A percentile compares a stretch with the other conserved stretches of the same genome.
phyloP scores from a whole-genome alignment of 2,888 invertebrate species.

The Chesias legatella region DNA sequence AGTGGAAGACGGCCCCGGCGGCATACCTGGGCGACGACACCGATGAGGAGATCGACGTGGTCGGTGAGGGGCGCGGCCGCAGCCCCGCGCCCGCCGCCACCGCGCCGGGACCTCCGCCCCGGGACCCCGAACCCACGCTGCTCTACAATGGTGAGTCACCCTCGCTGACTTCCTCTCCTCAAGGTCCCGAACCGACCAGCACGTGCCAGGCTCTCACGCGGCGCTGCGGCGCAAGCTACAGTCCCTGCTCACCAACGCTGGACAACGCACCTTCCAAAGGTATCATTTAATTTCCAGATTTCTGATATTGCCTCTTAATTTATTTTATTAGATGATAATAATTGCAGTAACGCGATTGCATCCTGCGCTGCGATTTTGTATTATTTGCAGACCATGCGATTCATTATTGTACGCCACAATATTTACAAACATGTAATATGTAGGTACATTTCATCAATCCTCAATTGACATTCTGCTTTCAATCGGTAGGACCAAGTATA shows the following conservation, averaged over 20 bases:
- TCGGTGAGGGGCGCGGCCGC: constrained; percentile 86
- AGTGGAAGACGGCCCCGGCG: constrained; percentile 89
- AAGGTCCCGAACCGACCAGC: constrained; percentile 57
- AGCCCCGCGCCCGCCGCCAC: constrained; percentile 77
- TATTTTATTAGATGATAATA: constrained; percentile 22
- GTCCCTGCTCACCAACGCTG: constrained; percentile 2
- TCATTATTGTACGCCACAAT: too few species aligned
- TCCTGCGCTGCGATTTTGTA: constrained; percentile 55
- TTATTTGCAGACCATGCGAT: constrained; percentile 52
- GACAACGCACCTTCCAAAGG: not conserved
- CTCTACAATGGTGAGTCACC: constrained; percentile 86
- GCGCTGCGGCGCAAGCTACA: too few species aligned
- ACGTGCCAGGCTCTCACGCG: constrained; percentile 66
- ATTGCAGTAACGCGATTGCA: constrained; percentile 50
- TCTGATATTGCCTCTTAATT: constrained; percentile 5
- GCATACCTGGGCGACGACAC: constrained; percentile 82
- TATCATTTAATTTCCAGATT: not conserved
- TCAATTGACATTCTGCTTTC: too few species aligned
- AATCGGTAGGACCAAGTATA: too few species aligned
- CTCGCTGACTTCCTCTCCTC: constrained; percentile 4
- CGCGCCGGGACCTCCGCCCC: constrained; percentile 86
- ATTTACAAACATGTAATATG: too few species aligned
- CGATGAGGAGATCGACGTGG: constrained; percentile 93
- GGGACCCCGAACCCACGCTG: constrained; percentile 85
- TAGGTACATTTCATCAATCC: too few species aligned